phyloP scores from a whole-genome alignment of 2,113 vertebrate species.

The Brienomyrus brachyistius region DNA sequence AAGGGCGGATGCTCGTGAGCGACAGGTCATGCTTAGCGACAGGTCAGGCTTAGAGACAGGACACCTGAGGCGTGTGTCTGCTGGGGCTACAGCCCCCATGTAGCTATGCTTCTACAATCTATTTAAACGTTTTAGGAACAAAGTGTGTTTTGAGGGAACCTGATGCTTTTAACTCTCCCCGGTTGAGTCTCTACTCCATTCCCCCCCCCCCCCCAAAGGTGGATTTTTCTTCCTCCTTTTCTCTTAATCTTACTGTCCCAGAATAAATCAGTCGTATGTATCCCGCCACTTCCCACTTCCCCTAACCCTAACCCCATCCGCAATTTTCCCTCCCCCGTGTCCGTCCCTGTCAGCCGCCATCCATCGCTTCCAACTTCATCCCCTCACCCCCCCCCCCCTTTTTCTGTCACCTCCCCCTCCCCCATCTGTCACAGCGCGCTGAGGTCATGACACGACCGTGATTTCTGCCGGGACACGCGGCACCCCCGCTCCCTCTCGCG shows the following conservation, averaged over 20 bases:
- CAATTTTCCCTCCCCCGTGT: slow-evolving; percentile 7
- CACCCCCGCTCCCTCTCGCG: slow-evolving; percentile 49
- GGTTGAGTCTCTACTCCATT: background rate
- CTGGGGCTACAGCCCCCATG: background rate
- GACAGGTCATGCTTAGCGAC: background rate
- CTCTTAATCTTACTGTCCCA: no score
- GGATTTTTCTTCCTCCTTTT: background rate
- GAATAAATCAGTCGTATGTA: background rate
- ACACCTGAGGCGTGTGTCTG: background rate
- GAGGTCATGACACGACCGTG: slow-evolving; percentile 79
- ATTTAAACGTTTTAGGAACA: background rate
- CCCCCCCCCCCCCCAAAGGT: background rate
- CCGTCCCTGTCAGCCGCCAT: background rate
- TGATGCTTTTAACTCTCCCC: background rate
- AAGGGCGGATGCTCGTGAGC: background rate
- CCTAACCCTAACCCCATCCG: no score
- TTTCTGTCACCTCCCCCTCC: background rate
- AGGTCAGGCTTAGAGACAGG: background rate
- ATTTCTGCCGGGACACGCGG: slow-evolving; percentile 77
- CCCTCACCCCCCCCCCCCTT: slow-evolving; percentile 10
- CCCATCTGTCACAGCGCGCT: slow-evolving; percentile 55
- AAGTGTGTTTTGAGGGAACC: background rate
- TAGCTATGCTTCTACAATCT: background rate
- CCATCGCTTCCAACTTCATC: slow-evolving; percentile 2
- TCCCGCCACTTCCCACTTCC: background rate